phyloP scores from a whole-genome alignment of 2,113 vertebrate species.

The Microcebus jonahi region DNA sequence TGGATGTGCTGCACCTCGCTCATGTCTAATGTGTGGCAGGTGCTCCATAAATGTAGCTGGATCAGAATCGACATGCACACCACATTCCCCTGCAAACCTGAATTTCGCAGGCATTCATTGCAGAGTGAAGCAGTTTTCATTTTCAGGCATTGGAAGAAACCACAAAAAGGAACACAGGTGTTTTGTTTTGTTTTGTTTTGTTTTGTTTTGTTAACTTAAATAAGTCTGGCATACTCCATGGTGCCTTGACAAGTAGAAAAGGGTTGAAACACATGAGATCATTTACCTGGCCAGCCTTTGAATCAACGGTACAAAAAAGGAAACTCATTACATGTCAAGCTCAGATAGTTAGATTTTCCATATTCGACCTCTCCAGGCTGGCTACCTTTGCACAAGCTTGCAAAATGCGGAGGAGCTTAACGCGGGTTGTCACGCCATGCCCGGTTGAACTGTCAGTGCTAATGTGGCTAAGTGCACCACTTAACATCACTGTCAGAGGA shows the following conservation, averaged over 20 bases:
- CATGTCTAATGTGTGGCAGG: background rate
- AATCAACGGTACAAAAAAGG: background rate
- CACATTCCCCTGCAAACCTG: background rate
- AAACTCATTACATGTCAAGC: background rate
- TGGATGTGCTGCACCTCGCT: accelerated
- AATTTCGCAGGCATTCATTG: background rate
- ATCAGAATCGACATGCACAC: background rate
- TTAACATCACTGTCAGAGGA: accelerated
- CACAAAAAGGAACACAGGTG: background rate
- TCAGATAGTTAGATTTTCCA: background rate
- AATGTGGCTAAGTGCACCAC: background rate
- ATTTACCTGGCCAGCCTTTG: background rate
- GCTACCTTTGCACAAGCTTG: background rate
- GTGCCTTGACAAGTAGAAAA: background rate
- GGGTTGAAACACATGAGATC: background rate
- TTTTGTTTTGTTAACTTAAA: background rate
- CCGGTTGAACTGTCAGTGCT: background rate
- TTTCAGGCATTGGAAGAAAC: background rate
- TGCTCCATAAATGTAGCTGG: background rate
- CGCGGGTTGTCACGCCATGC: too few relatives aligned
- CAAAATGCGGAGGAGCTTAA: background rate
- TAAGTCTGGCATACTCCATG: background rate
- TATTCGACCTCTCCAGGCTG: background rate
- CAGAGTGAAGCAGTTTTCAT: background rate
- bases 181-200: background rate